Base-by-base conservation (phyloP, 2,888 invertebrate genomes). In the Biston stratarius region DNA sequence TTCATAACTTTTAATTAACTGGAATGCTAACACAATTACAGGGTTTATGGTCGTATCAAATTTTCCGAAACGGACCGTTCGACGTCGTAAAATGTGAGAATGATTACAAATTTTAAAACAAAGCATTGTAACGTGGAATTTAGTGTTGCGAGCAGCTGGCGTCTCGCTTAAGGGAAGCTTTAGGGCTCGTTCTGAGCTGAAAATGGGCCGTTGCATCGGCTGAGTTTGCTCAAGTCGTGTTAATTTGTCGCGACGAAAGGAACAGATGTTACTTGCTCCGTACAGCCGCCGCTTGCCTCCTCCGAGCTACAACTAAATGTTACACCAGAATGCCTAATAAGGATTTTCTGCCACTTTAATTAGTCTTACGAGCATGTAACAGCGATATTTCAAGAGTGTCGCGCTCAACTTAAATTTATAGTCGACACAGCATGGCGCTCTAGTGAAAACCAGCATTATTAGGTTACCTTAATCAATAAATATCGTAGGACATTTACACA, bases 1-100 rank as follows among this genome's bases (percentile, higher is more conserved):
- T 93, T 93, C 93, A 92, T 93, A 92, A 92, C 90, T 93, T 92
- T 92, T 94, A 93, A 94, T 93, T 92, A 92, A 92, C 85, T 90
- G 87, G 88, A 92, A 90, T 90, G 89, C 90, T 90, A 89, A 90
- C 90, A 90, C 90, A 92, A 92, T 93, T 90, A 92, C 90, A 89
- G 90, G 86, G 84, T 91, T 93, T 92, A 93, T 91, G 87, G 92
- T 89, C 87, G 91, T 91, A 92, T 93, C 92, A 92, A 92, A 93
- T 92, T 91, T 91, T 91, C 91, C 86, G 89, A 90, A 92, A 92
- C 91, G 92, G 92, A 90, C 91, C 89, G 88, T 90, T 89, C 89
- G 83, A 84, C 85, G 86, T 91, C 92, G 89, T 94, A 93, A 94
- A 94, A 90, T 93, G 92, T 92, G 90, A 89, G 92, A 94, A 92